A percentile compares a stretch with the other conserved stretches of the same genome.
Evolutionary conservation across 2,888 invertebrate species (phyloP).

Genomic region (Ectobius pallidus): DNA sequence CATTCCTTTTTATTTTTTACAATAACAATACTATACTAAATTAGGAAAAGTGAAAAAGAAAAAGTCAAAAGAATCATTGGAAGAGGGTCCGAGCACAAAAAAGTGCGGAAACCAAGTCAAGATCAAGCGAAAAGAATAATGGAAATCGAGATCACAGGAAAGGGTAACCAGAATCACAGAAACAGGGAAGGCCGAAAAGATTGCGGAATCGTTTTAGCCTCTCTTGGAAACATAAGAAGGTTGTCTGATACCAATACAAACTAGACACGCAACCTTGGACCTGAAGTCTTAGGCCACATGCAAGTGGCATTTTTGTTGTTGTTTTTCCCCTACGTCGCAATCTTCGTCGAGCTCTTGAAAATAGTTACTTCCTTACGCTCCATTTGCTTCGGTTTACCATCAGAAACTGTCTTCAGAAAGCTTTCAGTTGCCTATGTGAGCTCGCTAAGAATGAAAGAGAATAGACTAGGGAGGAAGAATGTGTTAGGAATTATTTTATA

Average conservation of each 20-base stretch:
- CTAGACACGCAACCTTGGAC: slow-evolving; percentile 10
- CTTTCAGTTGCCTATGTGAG: slow-evolving; percentile 37
- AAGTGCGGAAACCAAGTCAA: background rate
- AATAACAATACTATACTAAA: too few relatives aligned
- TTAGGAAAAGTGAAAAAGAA: too few relatives aligned
- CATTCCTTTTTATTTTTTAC: too few relatives aligned
- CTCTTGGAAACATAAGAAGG: slow-evolving; percentile 37
- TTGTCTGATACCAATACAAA: slow-evolving; percentile 31
- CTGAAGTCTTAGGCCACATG: background rate
- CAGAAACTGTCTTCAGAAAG: slow-evolving; percentile 35
- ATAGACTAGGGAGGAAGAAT: too few relatives aligned
- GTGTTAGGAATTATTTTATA: too few relatives aligned
- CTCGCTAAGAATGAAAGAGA: background rate
- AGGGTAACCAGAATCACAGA: slow-evolving; percentile 33
- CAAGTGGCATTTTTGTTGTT: background rate
- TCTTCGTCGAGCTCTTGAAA: slow-evolving; percentile 26
- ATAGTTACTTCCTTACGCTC: slow-evolving; percentile 32
- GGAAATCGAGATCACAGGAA: slow-evolving; percentile 36
- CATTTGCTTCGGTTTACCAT: slow-evolving; percentile 33
- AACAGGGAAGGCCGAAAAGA: slow-evolving; percentile 31
- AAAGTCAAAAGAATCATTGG: too few relatives aligned
- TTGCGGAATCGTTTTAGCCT: slow-evolving; percentile 39
- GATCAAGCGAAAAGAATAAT: slow-evolving; percentile 20
- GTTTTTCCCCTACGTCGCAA: background rate
- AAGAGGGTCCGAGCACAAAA: too few relatives aligned